Percentiles rank a stretch among this genome's conserved stretches.
phyloP scores from a whole-genome alignment of 2,797 vertebrate species.

The Rhyacichthys aspro region DNA sequence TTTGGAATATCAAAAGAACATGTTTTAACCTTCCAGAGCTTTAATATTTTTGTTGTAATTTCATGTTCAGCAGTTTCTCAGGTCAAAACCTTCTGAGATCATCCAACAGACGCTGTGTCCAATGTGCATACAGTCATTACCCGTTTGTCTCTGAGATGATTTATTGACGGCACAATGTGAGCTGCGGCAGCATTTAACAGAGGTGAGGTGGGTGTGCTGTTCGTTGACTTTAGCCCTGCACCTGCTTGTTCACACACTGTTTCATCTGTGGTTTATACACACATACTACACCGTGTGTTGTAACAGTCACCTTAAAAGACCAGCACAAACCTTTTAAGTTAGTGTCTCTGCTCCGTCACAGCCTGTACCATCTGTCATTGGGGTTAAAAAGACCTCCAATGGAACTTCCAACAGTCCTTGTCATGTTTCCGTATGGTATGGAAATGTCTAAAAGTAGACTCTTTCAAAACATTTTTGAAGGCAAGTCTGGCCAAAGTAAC shows the following conservation, averaged over 20 bases:
- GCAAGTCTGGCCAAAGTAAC: background rate
- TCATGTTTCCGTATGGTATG: constrained; percentile 28
- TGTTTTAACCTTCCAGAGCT: too few species aligned
- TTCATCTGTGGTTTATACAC: constrained; percentile 52
- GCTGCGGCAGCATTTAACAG: constrained; percentile 17
- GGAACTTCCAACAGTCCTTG: constrained; percentile 53
- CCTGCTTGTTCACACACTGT: constrained; percentile 59
- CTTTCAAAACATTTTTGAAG: constrained; percentile 11
- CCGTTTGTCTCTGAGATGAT: constrained; percentile 8
- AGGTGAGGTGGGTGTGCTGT: constrained; percentile 36
- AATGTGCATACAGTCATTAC: constrained; percentile 32
- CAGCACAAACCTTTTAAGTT: constrained; percentile 45
- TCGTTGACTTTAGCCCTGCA: constrained; percentile 67
- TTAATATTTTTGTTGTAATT: background rate
- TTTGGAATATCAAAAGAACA: too few species aligned
- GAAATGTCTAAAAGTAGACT: constrained; percentile 2
- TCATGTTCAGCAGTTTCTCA: background rate
- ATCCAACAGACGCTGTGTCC: background rate
- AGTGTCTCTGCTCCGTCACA: constrained; percentile 21
- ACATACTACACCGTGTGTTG: constrained; percentile 50
- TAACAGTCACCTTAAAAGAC: constrained; percentile 72
- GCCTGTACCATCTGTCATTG: constrained; percentile 37
- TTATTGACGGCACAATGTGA: constrained; percentile 48
- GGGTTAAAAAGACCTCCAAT: constrained; percentile 30
- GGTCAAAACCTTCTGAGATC: background rate